A percentile compares a stretch with the other conserved stretches of the same genome.
These are phyloP conservation scores for Mugil cephalus DNA, from an alignment of 2,113 vertebrate species.

Conservation along the genomic window DNA sequence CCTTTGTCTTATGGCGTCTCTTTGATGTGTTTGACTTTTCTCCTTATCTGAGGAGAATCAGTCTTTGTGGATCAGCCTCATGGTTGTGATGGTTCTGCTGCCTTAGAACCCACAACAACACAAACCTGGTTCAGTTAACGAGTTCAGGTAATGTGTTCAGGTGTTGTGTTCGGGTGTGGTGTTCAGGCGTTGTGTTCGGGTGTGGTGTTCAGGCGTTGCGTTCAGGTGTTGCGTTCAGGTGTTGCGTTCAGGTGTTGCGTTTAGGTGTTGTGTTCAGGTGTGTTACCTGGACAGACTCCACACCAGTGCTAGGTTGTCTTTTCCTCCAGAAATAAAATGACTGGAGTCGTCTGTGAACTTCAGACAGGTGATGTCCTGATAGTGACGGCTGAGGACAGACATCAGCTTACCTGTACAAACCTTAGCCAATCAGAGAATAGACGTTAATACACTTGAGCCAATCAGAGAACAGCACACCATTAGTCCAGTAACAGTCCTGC, in stretches of 20 bases:
- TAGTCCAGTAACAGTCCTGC: no score
- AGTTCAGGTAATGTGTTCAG: no score
- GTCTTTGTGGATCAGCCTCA: no score
- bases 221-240: no score
- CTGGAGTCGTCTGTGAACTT: slow-evolving; percentile 94
- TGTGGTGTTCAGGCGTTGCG: background rate
- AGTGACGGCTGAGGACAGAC: slow-evolving; percentile 91
- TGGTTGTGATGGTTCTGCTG: no score
- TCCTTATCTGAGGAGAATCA: no score
- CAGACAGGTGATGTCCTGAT: slow-evolving; percentile 94
- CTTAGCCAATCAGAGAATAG: slow-evolving; percentile 71
- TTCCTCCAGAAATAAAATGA: slow-evolving; percentile 94
- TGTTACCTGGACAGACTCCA: slow-evolving; percentile 93
- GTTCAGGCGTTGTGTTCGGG: background rate
- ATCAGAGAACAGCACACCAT: slow-evolving; percentile 25
- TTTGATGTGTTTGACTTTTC: no score
- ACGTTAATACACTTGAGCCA: background rate
- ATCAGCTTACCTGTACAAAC: slow-evolving; percentile 93
- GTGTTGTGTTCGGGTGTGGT: no score
- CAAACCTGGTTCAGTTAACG: no score
- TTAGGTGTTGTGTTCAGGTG: background rate
- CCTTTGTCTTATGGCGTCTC: no score
- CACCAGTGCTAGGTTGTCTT: slow-evolving; percentile 93
- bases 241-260: no score
- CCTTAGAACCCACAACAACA: no score